Conservation (phyloP, 2,797 vertebrate species). For the Thamnophis elegans region DNA sequence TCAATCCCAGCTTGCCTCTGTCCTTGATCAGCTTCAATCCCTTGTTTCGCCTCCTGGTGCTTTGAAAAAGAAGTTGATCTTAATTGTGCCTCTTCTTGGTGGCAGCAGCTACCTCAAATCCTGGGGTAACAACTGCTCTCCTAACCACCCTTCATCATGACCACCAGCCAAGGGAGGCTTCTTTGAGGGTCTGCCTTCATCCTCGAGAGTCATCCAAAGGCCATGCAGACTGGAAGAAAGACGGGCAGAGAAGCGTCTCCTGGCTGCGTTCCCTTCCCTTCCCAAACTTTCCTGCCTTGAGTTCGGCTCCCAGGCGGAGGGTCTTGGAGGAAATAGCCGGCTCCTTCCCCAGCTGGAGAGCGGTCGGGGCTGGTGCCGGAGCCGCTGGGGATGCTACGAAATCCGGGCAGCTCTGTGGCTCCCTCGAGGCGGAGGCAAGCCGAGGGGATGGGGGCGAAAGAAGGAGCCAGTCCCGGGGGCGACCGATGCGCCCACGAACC, state of each 20-base stretch:
- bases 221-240: background rate
- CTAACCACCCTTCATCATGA: background rate
- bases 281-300: background rate
- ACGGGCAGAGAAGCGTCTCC: background rate
- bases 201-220: background rate
- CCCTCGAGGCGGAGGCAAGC: background rate
- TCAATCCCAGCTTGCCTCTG: background rate
- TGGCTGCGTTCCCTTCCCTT: too few relatives aligned
- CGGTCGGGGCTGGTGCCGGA: background rate
- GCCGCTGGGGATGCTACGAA: background rate
- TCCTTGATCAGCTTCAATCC: background rate
- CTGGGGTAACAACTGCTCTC: background rate
- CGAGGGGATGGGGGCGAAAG: background rate
- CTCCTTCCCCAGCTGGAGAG: too few relatives aligned
- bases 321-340: background rate
- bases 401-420: background rate
- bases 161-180: background rate
- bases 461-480: background rate
- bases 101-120: background rate
- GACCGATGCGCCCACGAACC: background rate
- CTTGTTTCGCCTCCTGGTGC: background rate
- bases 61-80: background rate
- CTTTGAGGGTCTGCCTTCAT: too few relatives aligned
- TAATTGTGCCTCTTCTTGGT: too few relatives aligned
- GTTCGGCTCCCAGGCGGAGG: too few relatives aligned